Conservation (phyloP, 2,888 invertebrate species). For the Elysia crispata region DNA sequence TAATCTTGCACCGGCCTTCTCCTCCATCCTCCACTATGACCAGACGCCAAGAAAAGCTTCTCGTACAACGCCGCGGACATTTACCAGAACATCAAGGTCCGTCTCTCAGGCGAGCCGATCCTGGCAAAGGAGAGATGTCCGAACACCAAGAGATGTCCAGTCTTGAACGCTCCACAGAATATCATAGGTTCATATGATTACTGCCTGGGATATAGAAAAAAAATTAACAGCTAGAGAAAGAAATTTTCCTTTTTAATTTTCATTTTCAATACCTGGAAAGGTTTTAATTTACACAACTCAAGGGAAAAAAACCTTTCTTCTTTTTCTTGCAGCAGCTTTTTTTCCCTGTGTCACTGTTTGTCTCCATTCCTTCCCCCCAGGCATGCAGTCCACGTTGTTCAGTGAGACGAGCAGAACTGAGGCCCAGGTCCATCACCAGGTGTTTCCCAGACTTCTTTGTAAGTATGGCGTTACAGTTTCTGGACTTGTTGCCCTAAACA, state of each 20-base stretch:
- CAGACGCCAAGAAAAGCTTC: conserved; percentile 58
- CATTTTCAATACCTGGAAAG: too few relatives aligned
- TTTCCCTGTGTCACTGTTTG: conserved; percentile 27
- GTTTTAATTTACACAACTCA: too few relatives aligned
- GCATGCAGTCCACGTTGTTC: conserved; percentile 55
- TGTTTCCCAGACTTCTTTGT: conserved; percentile 55
- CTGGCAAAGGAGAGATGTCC: conserved; percentile 58
- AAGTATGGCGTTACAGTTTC: conserved; percentile 14
- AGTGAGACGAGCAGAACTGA: conserved; percentile 56
- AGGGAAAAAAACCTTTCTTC: too few relatives aligned
- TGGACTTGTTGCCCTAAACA: too few relatives aligned
- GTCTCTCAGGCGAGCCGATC: conserved; percentile 46
- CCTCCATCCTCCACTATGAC: too few relatives aligned
- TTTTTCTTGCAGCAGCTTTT: too few relatives aligned
- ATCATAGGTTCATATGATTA: conserved; percentile 66
- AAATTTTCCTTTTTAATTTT: too few relatives aligned
- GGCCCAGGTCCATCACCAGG: conserved; percentile 52
- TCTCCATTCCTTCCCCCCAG: conserved; percentile 25
- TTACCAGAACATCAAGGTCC: conserved; percentile 58
- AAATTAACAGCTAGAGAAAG: too few relatives aligned
- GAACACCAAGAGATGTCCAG: conserved; percentile 56
- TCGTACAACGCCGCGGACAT: conserved; percentile 57
- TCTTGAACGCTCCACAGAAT: conserved; percentile 61
- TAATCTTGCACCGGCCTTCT: too few relatives aligned
- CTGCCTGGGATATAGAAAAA: conserved; percentile 47